Evolutionary conservation across 1,140 invertebrate species (phyloP), one percentile per base, ranked within the genome.

Genomic region (Trachelipus rathkii): DNA sequence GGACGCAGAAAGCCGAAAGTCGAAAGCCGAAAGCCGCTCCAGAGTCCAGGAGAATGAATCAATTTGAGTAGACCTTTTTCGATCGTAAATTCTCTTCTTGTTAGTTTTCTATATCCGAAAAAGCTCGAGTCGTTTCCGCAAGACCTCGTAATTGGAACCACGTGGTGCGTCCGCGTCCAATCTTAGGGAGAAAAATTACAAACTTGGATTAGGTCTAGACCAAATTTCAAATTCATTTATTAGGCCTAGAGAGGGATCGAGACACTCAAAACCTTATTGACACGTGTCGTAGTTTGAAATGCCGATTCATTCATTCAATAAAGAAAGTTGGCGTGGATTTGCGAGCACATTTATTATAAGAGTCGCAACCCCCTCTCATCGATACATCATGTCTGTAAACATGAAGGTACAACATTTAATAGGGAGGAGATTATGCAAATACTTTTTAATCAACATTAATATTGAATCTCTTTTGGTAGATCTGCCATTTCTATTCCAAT

Each of bases 221-320:
- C 50, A 60, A 60, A 60, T 60, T 60, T 60, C 50, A 19, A 60
- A 60, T 60, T 60, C 50, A 60, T 60, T 60, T 60, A 60, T 60
- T 60, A 60, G 50, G 50, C 50, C 50, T 60, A 60, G 11, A 60
- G 50, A 60, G 19, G 11, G 50, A 13, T 60, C 50, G 11, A 13
- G 50, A 60, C 50, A 19, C 19, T 13, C 50, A 19, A 60, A 19
- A 19, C 11, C 50, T 60, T 60, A 60, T 60, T 19, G 50, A 60
- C 50, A 60, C 50, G 50, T 60, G 50, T 60, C 19, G 11, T 60
- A 19, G 50, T 60, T 60, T 60, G 50, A 60, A 19, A 15, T 19
- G 50, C 50, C 50, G 50, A 13, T 60, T 60, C 50, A 19, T 60
- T 60, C 50, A 19, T 60, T 60, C 50, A 60, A 60, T 60, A 60